Base-by-base conservation (phyloP, 2,888 invertebrate genomes). In the Octodonta nipae region DNA sequence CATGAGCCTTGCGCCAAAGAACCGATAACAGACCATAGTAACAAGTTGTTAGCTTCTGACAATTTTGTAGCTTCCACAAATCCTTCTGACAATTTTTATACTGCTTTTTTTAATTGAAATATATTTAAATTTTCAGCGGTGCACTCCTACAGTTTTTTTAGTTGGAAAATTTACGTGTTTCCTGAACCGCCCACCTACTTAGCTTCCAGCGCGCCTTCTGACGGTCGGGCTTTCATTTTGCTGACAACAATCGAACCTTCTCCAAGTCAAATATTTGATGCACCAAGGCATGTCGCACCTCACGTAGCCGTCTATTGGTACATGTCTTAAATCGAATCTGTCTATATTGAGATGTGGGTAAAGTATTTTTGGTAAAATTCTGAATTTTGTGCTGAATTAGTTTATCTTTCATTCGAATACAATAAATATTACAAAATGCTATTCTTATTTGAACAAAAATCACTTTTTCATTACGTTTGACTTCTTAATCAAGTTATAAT, bases 21-120 rank as follows among this genome's bases (percentile, higher is more conserved):
- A n/a, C n/a, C n/a, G n/a, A n/a, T n/a, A n/a, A n/a, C n/a, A n/a
- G n/a, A n/a, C n/a, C n/a, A n/a, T n/a, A n/a, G n/a, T n/a, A n/a
- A n/a, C n/a, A n/a, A n/a, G n/a, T 20, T 20, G 20, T 15, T 17
- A 16, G 16, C 29, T 29, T 29, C 29, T 29, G 29, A 17, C 17
- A 29, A 29, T 15, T 7, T 12, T 29, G 13, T 20, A 29, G 20
- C 29, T 20, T 11, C 20, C 10, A 8, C 17, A 16, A 16, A 12
- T 17, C 11, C 29, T 16, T 29, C 29, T 17, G 29, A 17, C 29
- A 29, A 17, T 29, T 16, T 29, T 16, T 10, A n/a, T 10, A 8
- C 29, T 20, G 29, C 17, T 2, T 17, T 17, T 14, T 29, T 15
- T 29, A 13, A 8, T 29, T 13, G 12, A 29, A 16, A 29, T 15